These are phyloP conservation scores for Dromiciops gliroides DNA, from an alignment of 2,113 vertebrate species.

Conservation along the genomic window DNA sequence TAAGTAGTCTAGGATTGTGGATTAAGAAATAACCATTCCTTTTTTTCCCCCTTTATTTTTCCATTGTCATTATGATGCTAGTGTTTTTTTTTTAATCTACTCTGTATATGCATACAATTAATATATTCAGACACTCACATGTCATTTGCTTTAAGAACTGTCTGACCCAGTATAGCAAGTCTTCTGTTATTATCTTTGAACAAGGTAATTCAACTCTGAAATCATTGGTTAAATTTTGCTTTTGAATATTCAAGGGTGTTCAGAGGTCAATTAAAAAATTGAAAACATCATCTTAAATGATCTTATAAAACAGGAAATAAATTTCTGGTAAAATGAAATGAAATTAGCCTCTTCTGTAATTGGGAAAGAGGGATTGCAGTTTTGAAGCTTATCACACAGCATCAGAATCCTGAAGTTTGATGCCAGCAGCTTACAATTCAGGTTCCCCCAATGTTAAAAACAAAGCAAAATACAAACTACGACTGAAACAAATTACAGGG, in stretches of 20 bases:
- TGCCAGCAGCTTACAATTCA: not conserved
- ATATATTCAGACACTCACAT: constrained; percentile 29
- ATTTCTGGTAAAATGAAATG: constrained; percentile 17
- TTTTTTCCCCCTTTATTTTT: not conserved
- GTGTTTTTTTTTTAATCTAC: constrained; percentile 15
- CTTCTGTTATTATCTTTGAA: not conserved
- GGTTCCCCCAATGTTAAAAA: not conserved
- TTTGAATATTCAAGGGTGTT: constrained; percentile 33
- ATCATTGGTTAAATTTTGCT: constrained; percentile 20
- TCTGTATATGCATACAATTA: not conserved
- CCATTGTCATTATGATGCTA: not conserved
- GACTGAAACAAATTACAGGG: not conserved
- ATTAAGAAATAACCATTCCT: not conserved
- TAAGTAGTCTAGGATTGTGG: not conserved
- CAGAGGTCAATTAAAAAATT: constrained; percentile 39
- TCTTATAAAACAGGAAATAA: not conserved
- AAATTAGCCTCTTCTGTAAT: constrained; percentile 31
- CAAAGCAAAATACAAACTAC: not conserved
- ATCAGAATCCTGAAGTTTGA: constrained; percentile 3
- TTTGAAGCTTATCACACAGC: constrained; percentile 20
- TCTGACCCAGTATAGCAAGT: not conserved
- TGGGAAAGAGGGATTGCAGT: not conserved
- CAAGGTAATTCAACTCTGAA: constrained; percentile 15
- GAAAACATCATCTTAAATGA: constrained; percentile 45
- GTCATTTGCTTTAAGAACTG: not conserved